These are phyloP conservation scores for Spongilla lacustris DNA, from an alignment of 37 sponge, comb jelly and placozoan genomes.

Conservation along the genomic window DNA sequence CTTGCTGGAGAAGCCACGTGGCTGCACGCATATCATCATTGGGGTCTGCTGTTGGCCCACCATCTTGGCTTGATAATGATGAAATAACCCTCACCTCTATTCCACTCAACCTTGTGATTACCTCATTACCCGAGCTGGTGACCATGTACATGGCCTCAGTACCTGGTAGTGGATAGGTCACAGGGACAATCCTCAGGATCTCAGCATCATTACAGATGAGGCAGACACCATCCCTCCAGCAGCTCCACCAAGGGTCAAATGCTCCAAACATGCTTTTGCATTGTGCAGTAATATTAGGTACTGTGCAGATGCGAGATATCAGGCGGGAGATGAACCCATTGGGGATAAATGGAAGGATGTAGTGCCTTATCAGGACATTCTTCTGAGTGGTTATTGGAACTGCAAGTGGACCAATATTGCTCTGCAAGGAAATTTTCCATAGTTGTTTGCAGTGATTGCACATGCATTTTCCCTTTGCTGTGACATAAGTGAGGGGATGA, in stretches of 20 bases:
- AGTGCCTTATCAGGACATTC: slow-evolving; percentile 30
- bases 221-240: slow-evolving; percentile 74
- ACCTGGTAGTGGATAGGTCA: slow-evolving; percentile 37
- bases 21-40: slow-evolving; percentile 42
- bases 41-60: neutral
- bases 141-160: slow-evolving; percentile 21
- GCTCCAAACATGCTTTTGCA: neutral
- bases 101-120: slow-evolving; percentile 12
- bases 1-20: slow-evolving; percentile 77
- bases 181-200: slow-evolving; percentile 63
- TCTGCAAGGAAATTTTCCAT: neutral
- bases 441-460: neutral
- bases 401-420: neutral
- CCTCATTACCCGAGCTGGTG: neutral
- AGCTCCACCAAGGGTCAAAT: slow-evolving; percentile 54
- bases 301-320: slow-evolving; percentile 66
- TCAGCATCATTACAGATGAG: slow-evolving; percentile 61
- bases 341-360: slow-evolving; percentile 71
- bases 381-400: slow-evolving; percentile 17
- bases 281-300: slow-evolving; percentile 7
- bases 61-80: too few relatives aligned
- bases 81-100: slow-evolving; percentile 48
- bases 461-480: slow-evolving; percentile 28
- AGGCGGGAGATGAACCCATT: slow-evolving; percentile 82
- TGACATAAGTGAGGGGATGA: slow-evolving; percentile 91